phyloP scores from a whole-genome alignment of 2,888 invertebrate genomes.

The Euclidia mi region DNA sequence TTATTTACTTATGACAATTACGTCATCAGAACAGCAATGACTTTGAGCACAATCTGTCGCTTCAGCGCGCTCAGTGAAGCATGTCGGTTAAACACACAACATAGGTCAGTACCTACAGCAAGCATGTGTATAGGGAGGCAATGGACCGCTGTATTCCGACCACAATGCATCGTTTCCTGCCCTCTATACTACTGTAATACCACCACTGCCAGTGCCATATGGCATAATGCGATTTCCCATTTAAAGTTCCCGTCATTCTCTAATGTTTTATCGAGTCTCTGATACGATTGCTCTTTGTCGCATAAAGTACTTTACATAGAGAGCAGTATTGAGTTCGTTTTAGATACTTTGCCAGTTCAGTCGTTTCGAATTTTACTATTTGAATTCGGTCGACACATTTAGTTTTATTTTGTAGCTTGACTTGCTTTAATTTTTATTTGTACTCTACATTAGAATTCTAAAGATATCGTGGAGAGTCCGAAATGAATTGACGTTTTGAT shows the following conservation, averaged over 20 bases:
- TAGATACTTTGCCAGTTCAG: no score
- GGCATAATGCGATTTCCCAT: conserved; percentile 63
- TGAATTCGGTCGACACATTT: no score
- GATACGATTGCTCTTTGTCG: not conserved
- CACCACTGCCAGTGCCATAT: conserved; percentile 54
- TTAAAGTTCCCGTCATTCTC: conserved; percentile 40
- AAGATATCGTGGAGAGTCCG: no score
- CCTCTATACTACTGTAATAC: conserved; percentile 41
- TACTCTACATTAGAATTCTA: no score
- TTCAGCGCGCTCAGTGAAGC: conserved; percentile 40
- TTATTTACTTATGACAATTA: conserved; percentile 8
- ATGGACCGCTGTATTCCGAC: conserved; percentile 55
- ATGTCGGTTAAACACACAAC: conserved; percentile 47
- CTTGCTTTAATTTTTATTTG: no score
- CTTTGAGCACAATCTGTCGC: conserved; percentile 21
- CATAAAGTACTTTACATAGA: conserved; percentile 13
- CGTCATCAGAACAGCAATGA: conserved; percentile 21
- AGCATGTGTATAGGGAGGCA: conserved; percentile 47
- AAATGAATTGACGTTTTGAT: no score
- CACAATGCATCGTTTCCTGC: conserved; percentile 67
- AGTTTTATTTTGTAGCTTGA: no score
- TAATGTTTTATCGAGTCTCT: conserved; percentile 37
- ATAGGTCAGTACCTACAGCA: conserved; percentile 42
- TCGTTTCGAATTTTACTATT: no score
- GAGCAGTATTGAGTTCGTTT: conserved; percentile 9